Evolutionary conservation across 92 coral and sea anemone genomes (phyloP).

Genomic region (Siderastrea radians): DNA sequence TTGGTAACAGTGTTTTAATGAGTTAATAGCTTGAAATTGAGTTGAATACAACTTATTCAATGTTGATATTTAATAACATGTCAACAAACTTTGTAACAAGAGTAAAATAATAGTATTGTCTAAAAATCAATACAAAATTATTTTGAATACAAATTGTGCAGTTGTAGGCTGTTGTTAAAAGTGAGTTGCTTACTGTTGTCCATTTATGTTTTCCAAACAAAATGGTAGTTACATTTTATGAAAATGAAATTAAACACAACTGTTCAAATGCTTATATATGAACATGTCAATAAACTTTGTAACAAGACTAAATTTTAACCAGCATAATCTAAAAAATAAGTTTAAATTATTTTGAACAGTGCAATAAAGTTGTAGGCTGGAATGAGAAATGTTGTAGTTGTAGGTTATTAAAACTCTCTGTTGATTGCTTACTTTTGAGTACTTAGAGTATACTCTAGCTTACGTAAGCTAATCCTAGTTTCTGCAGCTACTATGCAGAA

Average conservation of each 20-base stretch:
- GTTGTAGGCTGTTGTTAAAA: constrained; percentile 28
- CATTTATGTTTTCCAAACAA: constrained; percentile 9
- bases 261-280: constrained; percentile 23
- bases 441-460: not conserved
- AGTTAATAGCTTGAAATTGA: constrained; percentile 9
- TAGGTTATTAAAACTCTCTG: constrained; percentile 19
- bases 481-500: constrained; percentile 36
- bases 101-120: constrained; percentile 3
- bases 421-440: constrained; percentile 31
- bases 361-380: constrained; percentile 37
- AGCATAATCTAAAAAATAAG: constrained; percentile 5
- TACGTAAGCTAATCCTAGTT: constrained; percentile 15
- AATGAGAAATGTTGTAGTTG: constrained; percentile 33
- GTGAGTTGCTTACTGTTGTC: constrained; percentile 17
- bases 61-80: constrained; percentile 5
- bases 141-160: constrained; percentile 28
- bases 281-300: constrained; percentile 37
- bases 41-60: not conserved
- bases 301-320: constrained; percentile 33
- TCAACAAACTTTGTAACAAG: not conserved
- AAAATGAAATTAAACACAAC: constrained; percentile 17
- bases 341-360: constrained; percentile 28
- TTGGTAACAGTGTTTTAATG: constrained; percentile 33
- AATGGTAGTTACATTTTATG: no score
- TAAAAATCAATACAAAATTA: constrained; percentile 30